phyloP scores from a whole-genome alignment of 37 sponge, comb jelly and placozoan genomes.

The Haliclona indistincta region DNA sequence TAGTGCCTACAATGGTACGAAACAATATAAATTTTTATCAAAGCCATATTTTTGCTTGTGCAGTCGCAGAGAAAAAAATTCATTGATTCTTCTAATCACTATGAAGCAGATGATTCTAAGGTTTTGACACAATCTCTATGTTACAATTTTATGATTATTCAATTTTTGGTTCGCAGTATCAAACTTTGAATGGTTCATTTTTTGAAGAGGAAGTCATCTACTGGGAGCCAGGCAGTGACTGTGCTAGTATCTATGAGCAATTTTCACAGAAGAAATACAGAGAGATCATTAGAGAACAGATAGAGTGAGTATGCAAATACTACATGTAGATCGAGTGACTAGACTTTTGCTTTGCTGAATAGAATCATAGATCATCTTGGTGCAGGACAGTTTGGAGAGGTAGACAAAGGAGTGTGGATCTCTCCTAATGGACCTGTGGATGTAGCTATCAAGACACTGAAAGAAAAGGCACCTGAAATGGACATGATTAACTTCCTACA shows the following conservation, averaged over 20 bases:
- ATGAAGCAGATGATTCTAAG: too few species aligned
- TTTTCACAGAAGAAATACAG: slow-evolving; percentile 27
- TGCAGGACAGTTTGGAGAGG: slow-evolving; percentile 68
- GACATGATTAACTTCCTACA: slow-evolving; percentile 64
- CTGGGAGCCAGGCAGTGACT: slow-evolving; percentile 41
- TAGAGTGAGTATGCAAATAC: slow-evolving; percentile 25
- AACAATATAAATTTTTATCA: too few species aligned
- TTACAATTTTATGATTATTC: too few species aligned
- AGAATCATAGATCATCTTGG: slow-evolving; percentile 34
- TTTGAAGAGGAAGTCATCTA: slow-evolving; percentile 31
- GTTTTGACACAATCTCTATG: too few species aligned
- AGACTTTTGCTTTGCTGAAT: not conserved
- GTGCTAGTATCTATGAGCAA: slow-evolving; percentile 36
- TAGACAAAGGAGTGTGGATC: slow-evolving; percentile 39
- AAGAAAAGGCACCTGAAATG: not conserved
- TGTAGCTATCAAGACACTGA: slow-evolving; percentile 63
- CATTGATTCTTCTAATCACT: too few species aligned
- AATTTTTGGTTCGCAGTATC: too few species aligned
- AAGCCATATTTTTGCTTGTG: too few species aligned
- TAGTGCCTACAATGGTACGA: too few species aligned
- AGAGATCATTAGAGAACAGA: not conserved
- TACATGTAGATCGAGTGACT: too few species aligned
- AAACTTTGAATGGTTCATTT: too few species aligned
- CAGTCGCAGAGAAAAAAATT: too few species aligned
- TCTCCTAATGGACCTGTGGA: slow-evolving; percentile 18